Base-by-base conservation (phyloP, 2,113 vertebrate genomes). In the Casuarius casuarius region DNA sequence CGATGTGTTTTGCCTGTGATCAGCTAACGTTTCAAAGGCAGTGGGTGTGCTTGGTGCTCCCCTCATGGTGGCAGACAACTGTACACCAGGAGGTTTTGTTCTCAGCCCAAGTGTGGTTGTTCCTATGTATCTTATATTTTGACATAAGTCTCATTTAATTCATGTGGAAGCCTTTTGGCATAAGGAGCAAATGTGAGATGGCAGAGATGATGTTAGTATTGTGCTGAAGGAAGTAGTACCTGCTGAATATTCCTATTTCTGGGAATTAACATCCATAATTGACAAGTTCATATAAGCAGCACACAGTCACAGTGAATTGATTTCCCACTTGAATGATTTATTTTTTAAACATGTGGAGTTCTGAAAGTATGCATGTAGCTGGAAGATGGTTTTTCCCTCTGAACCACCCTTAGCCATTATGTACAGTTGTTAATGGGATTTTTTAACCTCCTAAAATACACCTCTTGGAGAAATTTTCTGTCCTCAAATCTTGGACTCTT, bases 211-310 rank as follows among this genome's bases (percentile, higher is more conserved):
- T 51, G 87, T 46, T 48, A 73, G 46, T 42, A 12, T 5, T 5
- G 3, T 10, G 26, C n/a, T 80, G 63, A 49, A 58, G 26, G 54
- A 35, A 22, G 29, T 4, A 59, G 20, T 23, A 44, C 4, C 4
- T 18, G 17, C 33, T 15, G 33, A 84, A 18, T 20, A 22, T 28
- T 67, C 25, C 42, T n/a, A 33, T 51, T 67, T 44, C 51, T 40
- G 83, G 44, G 19, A 84, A 25, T 0, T 68, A 15, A 16, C 1
- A 0, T 33, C 84, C 5, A 1, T 40, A 54, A 18, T n/a, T 8
- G 17, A 20, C 18, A 56, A 38, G 17, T 62, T 66, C 23, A 33
- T 33, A 46, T 13, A 51, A 72, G 29, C n/a, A 61, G 13, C 5
- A 3, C 14, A 26, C 2, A 29, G 33, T 59, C 56, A 26, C 19